Base-by-base conservation (phyloP, 2,888 invertebrate genomes). In the Drosophila prostipennis region DNA sequence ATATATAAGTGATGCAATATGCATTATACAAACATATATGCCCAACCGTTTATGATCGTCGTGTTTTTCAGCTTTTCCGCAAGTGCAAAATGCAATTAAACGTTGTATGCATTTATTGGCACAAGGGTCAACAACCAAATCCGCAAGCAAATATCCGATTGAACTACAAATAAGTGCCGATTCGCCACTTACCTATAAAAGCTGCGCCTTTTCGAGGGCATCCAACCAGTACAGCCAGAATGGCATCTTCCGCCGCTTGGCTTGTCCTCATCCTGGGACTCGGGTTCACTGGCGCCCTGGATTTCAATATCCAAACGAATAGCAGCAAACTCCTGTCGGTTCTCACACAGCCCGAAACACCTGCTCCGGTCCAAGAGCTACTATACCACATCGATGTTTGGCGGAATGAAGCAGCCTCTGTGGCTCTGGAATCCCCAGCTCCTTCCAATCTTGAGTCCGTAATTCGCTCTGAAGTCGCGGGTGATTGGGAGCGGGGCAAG, bases 401-500 rank as follows among this genome's bases (percentile, higher is more conserved):
- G 37, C 10, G 68, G 3, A 55, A 43, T 6, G 60, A 61, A n/a
- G 36, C 43, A 0, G 49, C 53, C 19, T 10, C 56, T 3, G 32
- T 23, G 6, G 23, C 39, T 1, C 5, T 37, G 10, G 52, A 34
- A 13, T 36, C 56, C 4, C 23, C 56, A 14, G 26, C 4, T 2
- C 14, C 19, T 7, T 42, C 63, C 10, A 60, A 51, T 26, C 39
- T 84, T 45, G 68, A 77, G 58, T 40, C 74, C 0, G 60, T 87
- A 1, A 80, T 87, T 26, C 74, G 78, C 1, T 72, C 87, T 6
- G 84, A 84, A 64, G 49, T 84, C 5, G 67, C 72, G 6, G 80
- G 80, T 0, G 71, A 87, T 34, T 84, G 87, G 87, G 57, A 78
- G 11, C 82, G 84, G 6, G 72, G 61, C 1, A 51, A 36, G 13